These are phyloP conservation scores for Ormyrus rosae DNA, from an alignment of 2,888 invertebrate species.

Conservation along the genomic window DNA sequence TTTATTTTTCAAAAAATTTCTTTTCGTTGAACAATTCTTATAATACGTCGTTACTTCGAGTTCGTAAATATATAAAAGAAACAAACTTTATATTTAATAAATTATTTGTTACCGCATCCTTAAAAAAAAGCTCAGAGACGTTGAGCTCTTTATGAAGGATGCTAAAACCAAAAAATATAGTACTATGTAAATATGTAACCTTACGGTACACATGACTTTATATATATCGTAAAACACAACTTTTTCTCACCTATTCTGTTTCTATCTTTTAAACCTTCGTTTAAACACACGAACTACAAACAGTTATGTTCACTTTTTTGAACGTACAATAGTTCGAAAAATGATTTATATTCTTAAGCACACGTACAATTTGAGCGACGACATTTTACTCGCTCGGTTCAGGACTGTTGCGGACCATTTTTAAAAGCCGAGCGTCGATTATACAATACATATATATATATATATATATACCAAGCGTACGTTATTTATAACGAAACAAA, in stretches of 20 bases:
- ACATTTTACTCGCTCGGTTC: slow-evolving; percentile 57
- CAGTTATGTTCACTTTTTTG: neutral
- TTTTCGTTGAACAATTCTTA: slow-evolving; percentile 16
- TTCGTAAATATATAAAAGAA: slow-evolving; percentile 37
- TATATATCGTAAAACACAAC: neutral
- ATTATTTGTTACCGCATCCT: slow-evolving; percentile 5
- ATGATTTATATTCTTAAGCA: slow-evolving; percentile 2
- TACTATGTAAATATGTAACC: neutral
- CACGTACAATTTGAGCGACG: slow-evolving; percentile 20
- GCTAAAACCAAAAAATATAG: slow-evolving; percentile 4
- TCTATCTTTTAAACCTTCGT: no score
- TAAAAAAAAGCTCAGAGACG: slow-evolving; percentile 21
- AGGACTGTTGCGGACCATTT: slow-evolving; percentile 73
- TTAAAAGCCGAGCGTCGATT: slow-evolving; percentile 60
- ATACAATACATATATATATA: slow-evolving; percentile 49
- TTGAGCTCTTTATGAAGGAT: slow-evolving; percentile 31
- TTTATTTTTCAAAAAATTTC: neutral
- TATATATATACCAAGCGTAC: slow-evolving; percentile 59
- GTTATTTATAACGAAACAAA: neutral
- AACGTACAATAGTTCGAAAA: neutral
- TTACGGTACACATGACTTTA: neutral
- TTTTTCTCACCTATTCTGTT: no score
- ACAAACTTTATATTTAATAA: neutral
- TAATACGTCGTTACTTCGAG: slow-evolving; percentile 54
- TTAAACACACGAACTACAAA: neutral